phyloP scores from a whole-genome alignment of 2,113 vertebrate genomes.

The Hyperoodon ampullatus region DNA sequence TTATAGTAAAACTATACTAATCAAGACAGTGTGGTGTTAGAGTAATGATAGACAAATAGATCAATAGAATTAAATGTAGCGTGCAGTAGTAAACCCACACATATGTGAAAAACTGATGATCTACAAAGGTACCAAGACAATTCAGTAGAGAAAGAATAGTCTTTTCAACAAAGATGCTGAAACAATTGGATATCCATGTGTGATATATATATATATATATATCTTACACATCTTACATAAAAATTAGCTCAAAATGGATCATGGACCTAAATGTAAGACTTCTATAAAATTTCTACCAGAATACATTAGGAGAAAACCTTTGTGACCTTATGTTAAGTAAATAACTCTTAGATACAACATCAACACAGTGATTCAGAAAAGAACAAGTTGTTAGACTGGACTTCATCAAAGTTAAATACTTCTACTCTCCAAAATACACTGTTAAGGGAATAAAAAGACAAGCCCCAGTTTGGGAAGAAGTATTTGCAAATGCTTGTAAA shows the following conservation, averaged over 20 bases:
- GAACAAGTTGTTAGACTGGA: neutral
- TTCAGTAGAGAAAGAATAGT: neutral
- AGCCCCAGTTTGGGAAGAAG: neutral
- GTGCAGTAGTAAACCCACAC: neutral
- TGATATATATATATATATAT: no score
- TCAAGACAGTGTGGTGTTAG: neutral
- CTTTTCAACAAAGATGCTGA: neutral
- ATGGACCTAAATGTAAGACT: neutral
- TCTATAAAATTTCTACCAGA: neutral
- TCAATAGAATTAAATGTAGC: neutral
- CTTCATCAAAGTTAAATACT: constrained; percentile 6
- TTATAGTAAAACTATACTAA: neutral
- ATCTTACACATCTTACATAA: neutral
- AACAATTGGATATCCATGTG: neutral
- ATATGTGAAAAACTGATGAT: neutral
- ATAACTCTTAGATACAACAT: neutral
- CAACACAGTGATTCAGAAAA: neutral
- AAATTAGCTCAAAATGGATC: neutral
- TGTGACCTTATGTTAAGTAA: neutral
- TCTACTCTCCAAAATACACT: neutral
- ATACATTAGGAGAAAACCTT: neutral
- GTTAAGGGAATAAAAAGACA: neutral
- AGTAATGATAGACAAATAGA: neutral
- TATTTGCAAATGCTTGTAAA: neutral
- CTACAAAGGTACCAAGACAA: neutral